These are phyloP conservation scores for Chaetura pelagica DNA, from an alignment of 2,113 vertebrate genomes.

Conservation along the genomic window DNA sequence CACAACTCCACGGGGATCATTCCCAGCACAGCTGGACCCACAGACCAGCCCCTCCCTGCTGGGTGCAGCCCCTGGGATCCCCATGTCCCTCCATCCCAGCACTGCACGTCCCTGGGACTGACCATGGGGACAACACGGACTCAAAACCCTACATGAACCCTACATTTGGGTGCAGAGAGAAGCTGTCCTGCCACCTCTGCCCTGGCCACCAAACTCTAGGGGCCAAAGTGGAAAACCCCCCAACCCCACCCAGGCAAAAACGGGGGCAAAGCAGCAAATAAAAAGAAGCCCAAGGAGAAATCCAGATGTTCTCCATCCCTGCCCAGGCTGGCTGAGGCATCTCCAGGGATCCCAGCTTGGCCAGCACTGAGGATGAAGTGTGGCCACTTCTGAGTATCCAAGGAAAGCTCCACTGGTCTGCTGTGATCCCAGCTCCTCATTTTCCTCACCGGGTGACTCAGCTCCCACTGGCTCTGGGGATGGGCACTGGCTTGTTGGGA, in stretches of 20 bases:
- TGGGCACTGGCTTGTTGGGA: not conserved
- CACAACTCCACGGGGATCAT: accelerated
- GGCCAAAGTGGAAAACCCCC: not conserved
- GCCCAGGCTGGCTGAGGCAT: not conserved
- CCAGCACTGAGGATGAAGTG: not conserved
- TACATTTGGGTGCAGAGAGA: accelerated
- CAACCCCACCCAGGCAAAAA: not conserved
- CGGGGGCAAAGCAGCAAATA: not conserved
- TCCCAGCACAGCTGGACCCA: not conserved
- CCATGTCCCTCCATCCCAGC: not conserved
- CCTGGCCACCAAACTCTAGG: not conserved
- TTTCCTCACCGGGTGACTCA: conserved; percentile 5
- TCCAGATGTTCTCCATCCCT: not conserved
- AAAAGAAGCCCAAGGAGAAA: not conserved
- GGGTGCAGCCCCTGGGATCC: not conserved
- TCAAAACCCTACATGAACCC: accelerated
- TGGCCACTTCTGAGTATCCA: not conserved
- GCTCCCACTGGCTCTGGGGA: not conserved
- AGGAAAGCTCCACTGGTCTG: not conserved
- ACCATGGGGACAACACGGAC: accelerated
- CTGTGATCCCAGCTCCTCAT: not conserved
- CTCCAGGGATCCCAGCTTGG: not conserved
- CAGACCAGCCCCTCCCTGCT: accelerated
- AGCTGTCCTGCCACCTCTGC: not conserved
- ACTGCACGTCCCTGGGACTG: accelerated